A percentile compares a stretch with the other conserved stretches of the same genome.
Conservation (phyloP, 2,888 invertebrate species). For the Agrochola macilenta region DNA sequence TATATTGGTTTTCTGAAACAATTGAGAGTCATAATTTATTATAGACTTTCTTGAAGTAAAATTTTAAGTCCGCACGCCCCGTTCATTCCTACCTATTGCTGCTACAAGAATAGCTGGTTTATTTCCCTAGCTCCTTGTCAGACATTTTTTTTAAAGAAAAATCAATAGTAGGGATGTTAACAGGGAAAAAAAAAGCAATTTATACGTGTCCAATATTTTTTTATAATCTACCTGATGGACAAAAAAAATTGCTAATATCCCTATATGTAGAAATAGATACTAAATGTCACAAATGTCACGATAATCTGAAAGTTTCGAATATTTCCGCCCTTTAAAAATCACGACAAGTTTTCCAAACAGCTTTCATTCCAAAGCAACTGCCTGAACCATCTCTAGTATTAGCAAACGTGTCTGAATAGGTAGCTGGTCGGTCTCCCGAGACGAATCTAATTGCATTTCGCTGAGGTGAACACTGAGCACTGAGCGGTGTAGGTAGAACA, state of each 20-base stretch:
- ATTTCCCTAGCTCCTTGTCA: too few relatives aligned
- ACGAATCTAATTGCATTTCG: slow-evolving; percentile 88
- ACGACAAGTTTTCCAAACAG: not conserved
- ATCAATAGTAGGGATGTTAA: too few relatives aligned
- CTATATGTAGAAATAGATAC: not conserved
- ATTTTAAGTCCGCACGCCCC: not conserved
- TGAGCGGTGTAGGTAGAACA: slow-evolving; percentile 42
- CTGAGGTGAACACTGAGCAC: slow-evolving; percentile 84
- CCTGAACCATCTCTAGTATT: not conserved
- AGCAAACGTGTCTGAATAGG: slow-evolving; percentile 60
- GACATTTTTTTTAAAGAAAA: not conserved
- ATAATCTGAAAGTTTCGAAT: not conserved
- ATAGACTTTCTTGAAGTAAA: not conserved
- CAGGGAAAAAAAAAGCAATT: not conserved
- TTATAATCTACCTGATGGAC: too few relatives aligned
- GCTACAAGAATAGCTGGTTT: not conserved
- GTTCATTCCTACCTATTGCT: not conserved
- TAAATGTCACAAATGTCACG: not conserved
- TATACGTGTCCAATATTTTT: too few relatives aligned
- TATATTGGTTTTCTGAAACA: not conserved
- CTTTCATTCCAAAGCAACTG: not conserved
- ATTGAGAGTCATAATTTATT: not conserved
- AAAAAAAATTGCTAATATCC: too few relatives aligned
- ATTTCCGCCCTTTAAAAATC: not conserved
- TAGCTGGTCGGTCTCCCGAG: slow-evolving; percentile 82